Conservation (phyloP, 2,797 vertebrate species). For the Podargus strigoides region DNA sequence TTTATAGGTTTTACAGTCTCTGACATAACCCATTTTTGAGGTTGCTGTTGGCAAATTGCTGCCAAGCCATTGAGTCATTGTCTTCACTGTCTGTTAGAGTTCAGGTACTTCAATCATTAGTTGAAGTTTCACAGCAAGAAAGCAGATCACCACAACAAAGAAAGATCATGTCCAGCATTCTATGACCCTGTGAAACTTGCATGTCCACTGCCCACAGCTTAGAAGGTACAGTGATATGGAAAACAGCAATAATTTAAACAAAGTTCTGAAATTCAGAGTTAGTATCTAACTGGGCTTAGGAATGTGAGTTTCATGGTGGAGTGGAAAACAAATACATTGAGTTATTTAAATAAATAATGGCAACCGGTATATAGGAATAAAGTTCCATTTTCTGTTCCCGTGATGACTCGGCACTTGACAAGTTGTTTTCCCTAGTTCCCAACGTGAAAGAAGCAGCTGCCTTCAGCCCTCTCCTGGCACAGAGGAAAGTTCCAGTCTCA, state of each 20-base stretch:
- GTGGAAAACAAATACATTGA: not conserved
- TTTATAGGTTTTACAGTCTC: not conserved
- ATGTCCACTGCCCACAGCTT: not conserved
- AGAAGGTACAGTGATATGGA: not conserved
- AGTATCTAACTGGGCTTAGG: not conserved
- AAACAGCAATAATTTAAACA: not conserved
- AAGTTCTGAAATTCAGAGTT: not conserved
- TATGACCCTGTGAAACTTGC: not conserved
- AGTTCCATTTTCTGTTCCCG: not conserved
- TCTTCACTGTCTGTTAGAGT: not conserved
- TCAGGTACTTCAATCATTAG: not conserved
- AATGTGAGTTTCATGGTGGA: not conserved
- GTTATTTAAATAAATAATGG: not conserved
- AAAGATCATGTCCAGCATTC: not conserved
- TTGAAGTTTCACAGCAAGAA: not conserved
- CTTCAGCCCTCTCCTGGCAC: conserved; percentile 73
- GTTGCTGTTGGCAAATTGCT: not conserved
- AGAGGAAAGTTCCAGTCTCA: conserved; percentile 72
- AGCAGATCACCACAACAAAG: not conserved
- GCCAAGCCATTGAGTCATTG: not conserved
- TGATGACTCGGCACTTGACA: conserved; percentile 1
- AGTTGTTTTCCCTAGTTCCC: conserved; percentile 58
- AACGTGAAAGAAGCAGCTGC: conserved; percentile 71
- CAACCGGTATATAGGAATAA: not conserved
- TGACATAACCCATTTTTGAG: not conserved